These are phyloP conservation scores for Dysmachus trigonus DNA, from an alignment of 2,888 invertebrate genomes.

Conservation along the genomic window DNA sequence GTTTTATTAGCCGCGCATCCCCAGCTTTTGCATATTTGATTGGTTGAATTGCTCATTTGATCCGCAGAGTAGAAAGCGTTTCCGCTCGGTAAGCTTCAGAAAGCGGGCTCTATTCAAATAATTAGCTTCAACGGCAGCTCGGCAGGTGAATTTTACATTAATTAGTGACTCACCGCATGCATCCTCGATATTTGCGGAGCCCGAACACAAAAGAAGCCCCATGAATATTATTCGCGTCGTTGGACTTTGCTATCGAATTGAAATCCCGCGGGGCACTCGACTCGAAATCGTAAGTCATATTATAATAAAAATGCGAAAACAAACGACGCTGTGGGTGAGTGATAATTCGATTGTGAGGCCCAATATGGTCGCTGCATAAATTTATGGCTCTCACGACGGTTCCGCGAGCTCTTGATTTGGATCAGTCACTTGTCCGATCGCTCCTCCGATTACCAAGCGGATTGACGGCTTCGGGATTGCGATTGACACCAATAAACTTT, in stretches of 20 bases:
- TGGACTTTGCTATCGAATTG: background rate
- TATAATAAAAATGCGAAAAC: background rate
- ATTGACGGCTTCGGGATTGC: background rate
- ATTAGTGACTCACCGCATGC: background rate
- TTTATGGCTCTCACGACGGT: background rate
- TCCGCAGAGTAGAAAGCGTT: background rate
- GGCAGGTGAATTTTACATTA: background rate
- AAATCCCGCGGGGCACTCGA: background rate
- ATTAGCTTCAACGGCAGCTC: background rate
- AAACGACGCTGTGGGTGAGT: background rate
- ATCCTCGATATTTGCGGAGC: background rate
- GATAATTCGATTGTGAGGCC: background rate
- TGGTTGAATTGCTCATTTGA: background rate
- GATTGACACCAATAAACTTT: background rate
- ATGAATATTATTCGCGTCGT: background rate
- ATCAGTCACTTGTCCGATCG: background rate
- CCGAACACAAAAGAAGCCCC: background rate
- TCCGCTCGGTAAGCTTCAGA: background rate
- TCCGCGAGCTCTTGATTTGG: background rate
- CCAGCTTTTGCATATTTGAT: background rate
- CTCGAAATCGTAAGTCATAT: background rate
- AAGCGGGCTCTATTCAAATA: background rate
- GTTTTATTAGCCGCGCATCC: background rate
- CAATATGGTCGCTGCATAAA: background rate
- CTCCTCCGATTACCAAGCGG: background rate